A percentile compares a stretch with the other conserved stretches of the same genome.
Conservation (phyloP, 2,797 vertebrate genomes). For the Synanceia verrucosa region DNA sequence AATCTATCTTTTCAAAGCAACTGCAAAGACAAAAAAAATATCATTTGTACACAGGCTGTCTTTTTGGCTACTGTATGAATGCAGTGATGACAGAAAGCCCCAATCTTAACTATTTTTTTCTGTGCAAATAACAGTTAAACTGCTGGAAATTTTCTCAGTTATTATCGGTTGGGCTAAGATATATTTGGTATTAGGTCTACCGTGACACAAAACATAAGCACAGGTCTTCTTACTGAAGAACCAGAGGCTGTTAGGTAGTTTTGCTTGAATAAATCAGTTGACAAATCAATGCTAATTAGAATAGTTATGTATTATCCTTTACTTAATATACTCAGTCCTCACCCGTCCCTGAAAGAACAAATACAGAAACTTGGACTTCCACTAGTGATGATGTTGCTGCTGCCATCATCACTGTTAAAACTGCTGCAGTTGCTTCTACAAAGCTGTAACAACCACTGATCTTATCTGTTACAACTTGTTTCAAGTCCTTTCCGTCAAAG, state of each 20-base stretch:
- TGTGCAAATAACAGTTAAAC: background rate
- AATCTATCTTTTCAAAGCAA: background rate
- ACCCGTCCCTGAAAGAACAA: too few species aligned
- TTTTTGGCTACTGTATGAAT: background rate
- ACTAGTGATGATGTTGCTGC: background rate
- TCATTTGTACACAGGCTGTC: background rate
- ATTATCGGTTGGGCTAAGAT: too few species aligned
- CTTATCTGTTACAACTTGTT: conserved; percentile 32
- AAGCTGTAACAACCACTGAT: background rate
- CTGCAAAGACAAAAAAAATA: background rate
- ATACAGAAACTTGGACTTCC: background rate
- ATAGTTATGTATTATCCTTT: background rate
- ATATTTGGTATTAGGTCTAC: background rate
- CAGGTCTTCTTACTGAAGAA: background rate
- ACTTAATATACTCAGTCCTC: background rate
- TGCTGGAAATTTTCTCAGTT: background rate
- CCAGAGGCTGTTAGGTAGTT: background rate
- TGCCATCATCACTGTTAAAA: background rate
- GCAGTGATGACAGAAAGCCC: background rate
- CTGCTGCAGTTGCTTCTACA: background rate
- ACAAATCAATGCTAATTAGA: background rate
- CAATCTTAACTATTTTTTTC: too few species aligned
- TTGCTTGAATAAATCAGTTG: background rate
- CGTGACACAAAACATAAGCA: background rate
- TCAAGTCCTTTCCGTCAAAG: conserved; percentile 22